These are phyloP conservation scores for Prionace glauca DNA, from an alignment of 2,797 vertebrate genomes.

Conservation along the genomic window DNA sequence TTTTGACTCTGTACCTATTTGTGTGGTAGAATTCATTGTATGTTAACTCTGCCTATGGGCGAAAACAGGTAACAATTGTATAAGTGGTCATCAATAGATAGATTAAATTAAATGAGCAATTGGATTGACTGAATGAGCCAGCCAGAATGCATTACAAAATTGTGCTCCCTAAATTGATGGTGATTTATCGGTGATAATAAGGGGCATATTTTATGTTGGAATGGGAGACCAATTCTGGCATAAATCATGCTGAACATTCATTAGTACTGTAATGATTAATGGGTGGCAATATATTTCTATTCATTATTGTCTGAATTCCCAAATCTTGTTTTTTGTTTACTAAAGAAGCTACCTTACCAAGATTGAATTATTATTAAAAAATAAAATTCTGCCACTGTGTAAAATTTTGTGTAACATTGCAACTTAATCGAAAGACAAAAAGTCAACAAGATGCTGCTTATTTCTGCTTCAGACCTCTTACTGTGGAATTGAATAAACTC, in stretches of 20 bases:
- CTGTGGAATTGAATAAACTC: neutral
- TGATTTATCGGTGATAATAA: conserved; percentile 12
- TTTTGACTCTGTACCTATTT: neutral
- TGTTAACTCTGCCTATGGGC: neutral
- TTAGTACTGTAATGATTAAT: neutral
- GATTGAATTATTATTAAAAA: neutral
- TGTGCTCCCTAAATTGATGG: neutral
- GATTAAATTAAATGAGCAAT: conserved; percentile 26
- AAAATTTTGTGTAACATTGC: neutral
- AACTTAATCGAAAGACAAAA: neutral
- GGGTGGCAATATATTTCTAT: neutral
- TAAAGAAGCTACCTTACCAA: neutral
- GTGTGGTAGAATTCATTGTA: neutral
- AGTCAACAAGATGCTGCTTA: neutral
- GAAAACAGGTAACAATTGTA: neutral
- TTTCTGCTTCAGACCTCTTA: neutral
- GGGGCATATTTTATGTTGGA: neutral
- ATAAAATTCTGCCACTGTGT: neutral
- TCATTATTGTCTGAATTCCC: neutral
- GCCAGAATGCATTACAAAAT: neutral
- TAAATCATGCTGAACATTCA: conserved; percentile 4
- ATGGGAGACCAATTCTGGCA: neutral
- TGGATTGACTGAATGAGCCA: neutral
- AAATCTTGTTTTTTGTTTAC: neutral
- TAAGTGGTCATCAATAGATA: neutral